Conservation (phyloP, 1,140 invertebrate species). For the Agrilus planipennis region DNA sequence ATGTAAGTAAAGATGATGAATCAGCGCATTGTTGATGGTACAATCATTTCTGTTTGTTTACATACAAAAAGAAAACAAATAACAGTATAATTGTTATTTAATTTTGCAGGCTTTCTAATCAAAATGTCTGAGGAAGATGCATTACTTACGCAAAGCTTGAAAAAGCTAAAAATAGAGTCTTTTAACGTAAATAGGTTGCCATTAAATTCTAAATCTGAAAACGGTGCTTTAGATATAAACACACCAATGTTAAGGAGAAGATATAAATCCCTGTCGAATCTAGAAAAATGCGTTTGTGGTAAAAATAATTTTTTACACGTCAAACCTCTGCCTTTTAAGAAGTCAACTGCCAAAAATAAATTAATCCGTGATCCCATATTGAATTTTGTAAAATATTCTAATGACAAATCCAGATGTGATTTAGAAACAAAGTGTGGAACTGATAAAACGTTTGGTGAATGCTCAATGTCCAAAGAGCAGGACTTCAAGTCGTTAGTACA, state of each 20-base stretch:
- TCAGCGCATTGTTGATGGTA: no score
- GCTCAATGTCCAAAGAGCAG: conserved; percentile 16
- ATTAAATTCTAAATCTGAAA: conserved; percentile 5
- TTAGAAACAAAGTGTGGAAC: conserved; percentile 5
- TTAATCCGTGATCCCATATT: conserved; percentile 28
- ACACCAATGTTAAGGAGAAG: conserved; percentile 26
- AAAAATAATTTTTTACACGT: conserved; percentile 16
- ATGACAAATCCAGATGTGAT: conserved; percentile 11
- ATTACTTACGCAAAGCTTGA: conserved; percentile 19
- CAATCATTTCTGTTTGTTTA: no score
- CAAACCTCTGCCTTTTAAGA: conserved; percentile 29
- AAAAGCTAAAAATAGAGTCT: conserved; percentile 28
- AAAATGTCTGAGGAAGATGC: conserved; percentile 28
- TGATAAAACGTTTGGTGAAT: conserved; percentile 19
- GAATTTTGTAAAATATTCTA: conserved; percentile 23
- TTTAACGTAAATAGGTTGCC: conserved; percentile 10
- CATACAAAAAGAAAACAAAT: no score
- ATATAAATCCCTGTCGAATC: conserved; percentile 30
- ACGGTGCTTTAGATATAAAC: no score
- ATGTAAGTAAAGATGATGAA: no score
- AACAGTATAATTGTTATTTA: no score
- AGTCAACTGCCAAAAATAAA: conserved; percentile 18
- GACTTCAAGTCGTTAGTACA: conserved; percentile 30
- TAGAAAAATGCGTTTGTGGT: conserved; percentile 23
- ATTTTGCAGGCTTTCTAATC: no score